These are phyloP conservation scores for Malurus melanocephalus DNA, from an alignment of 2,113 vertebrate genomes.

Conservation along the genomic window DNA sequence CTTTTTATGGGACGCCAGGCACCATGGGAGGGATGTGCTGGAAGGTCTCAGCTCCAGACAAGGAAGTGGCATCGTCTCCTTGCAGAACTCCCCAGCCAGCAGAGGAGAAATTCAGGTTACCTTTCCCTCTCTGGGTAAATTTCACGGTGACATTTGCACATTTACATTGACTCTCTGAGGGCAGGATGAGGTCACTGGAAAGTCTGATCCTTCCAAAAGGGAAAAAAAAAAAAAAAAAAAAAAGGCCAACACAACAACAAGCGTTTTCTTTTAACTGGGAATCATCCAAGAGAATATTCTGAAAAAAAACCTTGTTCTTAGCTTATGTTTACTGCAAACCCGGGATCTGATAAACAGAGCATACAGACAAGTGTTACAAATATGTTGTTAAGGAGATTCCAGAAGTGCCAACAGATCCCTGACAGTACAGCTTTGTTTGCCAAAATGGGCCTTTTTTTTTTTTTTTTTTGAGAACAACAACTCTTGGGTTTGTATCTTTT, in stretches of 20 bases:
- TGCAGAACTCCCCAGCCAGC: background rate
- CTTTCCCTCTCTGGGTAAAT: slow-evolving; percentile 19
- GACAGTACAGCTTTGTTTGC: slow-evolving; percentile 20
- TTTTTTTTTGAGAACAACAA: background rate
- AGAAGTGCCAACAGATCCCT: slow-evolving; percentile 26
- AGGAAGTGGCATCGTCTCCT: background rate
- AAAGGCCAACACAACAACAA: background rate
- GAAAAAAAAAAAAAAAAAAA: background rate
- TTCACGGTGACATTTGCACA: slow-evolving; percentile 19
- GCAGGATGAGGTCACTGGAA: slow-evolving; percentile 16
- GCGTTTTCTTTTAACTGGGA: background rate
- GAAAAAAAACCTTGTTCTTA: background rate
- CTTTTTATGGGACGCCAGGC: background rate
- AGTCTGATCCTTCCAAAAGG: background rate
- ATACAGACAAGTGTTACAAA: background rate
- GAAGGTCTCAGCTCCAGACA: background rate
- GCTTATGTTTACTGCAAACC: slow-evolving; percentile 44
- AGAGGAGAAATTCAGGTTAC: background rate
- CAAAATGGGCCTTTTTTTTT: background rate
- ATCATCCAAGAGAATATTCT: background rate
- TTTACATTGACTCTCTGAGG: background rate
- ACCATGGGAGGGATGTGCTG: background rate
- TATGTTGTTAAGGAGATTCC: slow-evolving; percentile 24
- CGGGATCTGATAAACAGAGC: background rate
- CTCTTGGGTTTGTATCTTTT: background rate